Evolutionary conservation across 2,888 invertebrate species (phyloP).

Genomic region (Lasioglossum pauxillum): DNA sequence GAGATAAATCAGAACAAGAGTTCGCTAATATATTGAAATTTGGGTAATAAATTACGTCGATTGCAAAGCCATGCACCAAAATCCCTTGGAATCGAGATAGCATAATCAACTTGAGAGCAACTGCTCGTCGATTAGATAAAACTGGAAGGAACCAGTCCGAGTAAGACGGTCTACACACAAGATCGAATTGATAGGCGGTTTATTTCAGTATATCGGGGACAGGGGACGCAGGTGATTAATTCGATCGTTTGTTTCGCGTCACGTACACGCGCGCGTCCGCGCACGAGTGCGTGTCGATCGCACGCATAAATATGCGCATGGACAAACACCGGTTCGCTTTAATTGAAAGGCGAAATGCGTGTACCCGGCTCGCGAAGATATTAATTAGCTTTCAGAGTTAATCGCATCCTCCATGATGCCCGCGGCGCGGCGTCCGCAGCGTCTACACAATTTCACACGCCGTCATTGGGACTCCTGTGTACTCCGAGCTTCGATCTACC

Average conservation of each 20-base stretch:
- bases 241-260: slow-evolving; percentile 74
- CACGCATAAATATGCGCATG: slow-evolving; percentile 35
- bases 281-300: slow-evolving; percentile 27
- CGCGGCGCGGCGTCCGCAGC: slow-evolving; percentile 15
- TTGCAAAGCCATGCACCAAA: neutral
- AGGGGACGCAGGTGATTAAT: slow-evolving; percentile 76
- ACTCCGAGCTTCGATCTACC: neutral
- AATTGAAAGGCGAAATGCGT: slow-evolving; percentile 72
- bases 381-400: slow-evolving; percentile 75
- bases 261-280: slow-evolving; percentile 54
- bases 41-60: neutral
- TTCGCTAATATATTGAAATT: neutral
- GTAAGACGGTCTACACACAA: neutral
- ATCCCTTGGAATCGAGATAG: neutral
- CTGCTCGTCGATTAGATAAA: neutral
- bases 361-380: slow-evolving; percentile 59
- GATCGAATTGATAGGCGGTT: slow-evolving; percentile 59
- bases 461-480: slow-evolving; percentile 26
- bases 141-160: neutral
- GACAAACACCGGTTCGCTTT: slow-evolving; percentile 38
- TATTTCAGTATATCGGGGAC: slow-evolving; percentile 72
- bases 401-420: slow-evolving; percentile 56
- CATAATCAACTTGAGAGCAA: neutral
- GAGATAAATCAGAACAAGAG: neutral
- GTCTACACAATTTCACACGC: slow-evolving; percentile 56